phyloP scores from a whole-genome alignment of 2,888 invertebrate genomes.

The Orthonychiurus folsomi region DNA sequence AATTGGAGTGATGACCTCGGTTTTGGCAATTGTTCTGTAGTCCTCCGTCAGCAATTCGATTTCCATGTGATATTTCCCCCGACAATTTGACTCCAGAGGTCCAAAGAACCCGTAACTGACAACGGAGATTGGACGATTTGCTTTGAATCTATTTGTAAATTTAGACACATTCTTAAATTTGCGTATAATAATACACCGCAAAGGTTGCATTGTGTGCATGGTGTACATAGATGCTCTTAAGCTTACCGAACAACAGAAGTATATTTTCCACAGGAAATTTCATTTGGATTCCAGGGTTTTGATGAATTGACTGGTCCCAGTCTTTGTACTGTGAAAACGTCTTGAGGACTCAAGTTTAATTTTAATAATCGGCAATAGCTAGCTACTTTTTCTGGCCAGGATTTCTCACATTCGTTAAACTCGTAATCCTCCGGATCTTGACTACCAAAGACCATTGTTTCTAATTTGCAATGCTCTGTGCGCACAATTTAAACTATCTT shows the following conservation, averaged over 20 bases:
- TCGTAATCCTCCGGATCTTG: too few relatives aligned
- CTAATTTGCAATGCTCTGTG: too few relatives aligned
- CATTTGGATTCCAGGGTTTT: constrained; percentile 9
- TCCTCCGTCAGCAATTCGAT: constrained; percentile 11
- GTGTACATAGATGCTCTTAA: too few relatives aligned
- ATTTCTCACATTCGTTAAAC: too few relatives aligned
- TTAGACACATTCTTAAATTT: too few relatives aligned
- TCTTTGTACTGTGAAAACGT: not conserved
- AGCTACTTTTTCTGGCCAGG: too few relatives aligned
- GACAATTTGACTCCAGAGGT: not conserved
- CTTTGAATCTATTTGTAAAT: constrained; percentile 8
- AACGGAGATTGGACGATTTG: constrained; percentile 5
- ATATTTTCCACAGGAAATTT: not conserved
- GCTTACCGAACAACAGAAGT: constrained; percentile 11
- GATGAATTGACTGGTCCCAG: not conserved
- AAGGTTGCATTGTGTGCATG: too few relatives aligned
- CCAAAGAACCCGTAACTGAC: constrained; percentile 11
- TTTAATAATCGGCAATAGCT: too few relatives aligned
- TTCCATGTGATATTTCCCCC: constrained; percentile 13
- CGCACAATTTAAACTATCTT: too few relatives aligned
- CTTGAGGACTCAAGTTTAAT: not conserved
- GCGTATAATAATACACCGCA: too few relatives aligned
- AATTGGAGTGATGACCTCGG: constrained; percentile 1
- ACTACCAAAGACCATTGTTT: too few relatives aligned
- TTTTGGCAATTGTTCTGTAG: not conserved